Evolutionary conservation across 2,888 invertebrate genomes (phyloP).

Genomic region (Dryobotodes eremita): DNA sequence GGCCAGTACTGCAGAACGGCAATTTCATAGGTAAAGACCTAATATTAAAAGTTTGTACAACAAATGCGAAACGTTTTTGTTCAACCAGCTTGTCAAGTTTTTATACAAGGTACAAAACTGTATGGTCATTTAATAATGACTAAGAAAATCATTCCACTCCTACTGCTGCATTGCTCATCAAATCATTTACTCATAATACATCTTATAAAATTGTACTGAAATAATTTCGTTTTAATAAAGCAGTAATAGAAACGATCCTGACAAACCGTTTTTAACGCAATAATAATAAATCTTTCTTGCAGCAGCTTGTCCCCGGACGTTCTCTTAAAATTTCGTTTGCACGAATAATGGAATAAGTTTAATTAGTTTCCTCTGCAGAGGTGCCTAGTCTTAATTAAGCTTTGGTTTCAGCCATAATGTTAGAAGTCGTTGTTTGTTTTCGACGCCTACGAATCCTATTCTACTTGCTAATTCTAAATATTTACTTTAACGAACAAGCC

Average conservation of each 20-base stretch:
- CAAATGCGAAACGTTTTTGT: background rate
- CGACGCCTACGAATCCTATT: conserved; percentile 72
- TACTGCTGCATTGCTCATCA: background rate
- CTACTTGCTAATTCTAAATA: conserved; percentile 63
- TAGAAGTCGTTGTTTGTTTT: conserved; percentile 77
- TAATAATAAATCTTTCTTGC: conserved; percentile 79
- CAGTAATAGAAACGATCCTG: conserved; percentile 65
- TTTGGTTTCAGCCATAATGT: conserved; percentile 80
- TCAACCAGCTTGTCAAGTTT: background rate
- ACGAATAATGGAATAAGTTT: conserved; percentile 88
- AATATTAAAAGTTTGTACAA: background rate
- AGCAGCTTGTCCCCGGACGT: conserved; percentile 77
- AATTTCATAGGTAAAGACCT: too few relatives aligned
- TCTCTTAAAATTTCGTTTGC: conserved; percentile 84
- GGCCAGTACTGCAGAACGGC: too few relatives aligned
- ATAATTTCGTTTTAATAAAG: conserved; percentile 47
- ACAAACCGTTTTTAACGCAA: conserved; percentile 71
- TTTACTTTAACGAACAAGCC: conserved; percentile 48
- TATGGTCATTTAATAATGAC: background rate
- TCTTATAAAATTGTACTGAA: conserved; percentile 14
- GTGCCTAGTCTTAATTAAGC: conserved; percentile 87
- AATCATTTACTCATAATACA: conserved; percentile 1
- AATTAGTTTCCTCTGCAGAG: conserved; percentile 85
- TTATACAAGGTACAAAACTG: background rate
- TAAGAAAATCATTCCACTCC: background rate